phyloP scores from a whole-genome alignment of 2,113 vertebrate species.

The Hyaena hyaena region DNA sequence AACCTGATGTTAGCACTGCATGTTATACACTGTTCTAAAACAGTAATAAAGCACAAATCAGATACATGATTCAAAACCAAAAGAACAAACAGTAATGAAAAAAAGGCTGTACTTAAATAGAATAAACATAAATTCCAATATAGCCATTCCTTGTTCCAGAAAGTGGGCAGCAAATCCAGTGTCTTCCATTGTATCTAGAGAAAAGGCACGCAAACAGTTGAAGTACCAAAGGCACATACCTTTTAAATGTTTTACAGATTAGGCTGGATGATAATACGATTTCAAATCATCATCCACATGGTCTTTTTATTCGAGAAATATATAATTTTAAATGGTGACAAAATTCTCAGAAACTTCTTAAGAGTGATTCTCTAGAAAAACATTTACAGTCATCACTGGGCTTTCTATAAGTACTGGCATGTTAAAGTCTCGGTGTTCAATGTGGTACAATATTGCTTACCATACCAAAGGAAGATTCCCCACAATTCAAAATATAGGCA shows the following conservation, averaged over 20 bases:
- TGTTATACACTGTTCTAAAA: neutral
- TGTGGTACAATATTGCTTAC: neutral
- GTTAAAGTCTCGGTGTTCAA: neutral
- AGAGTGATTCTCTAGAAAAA: neutral
- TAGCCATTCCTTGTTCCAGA: constrained; percentile 20
- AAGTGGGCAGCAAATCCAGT: constrained; percentile 64
- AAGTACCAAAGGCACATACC: neutral
- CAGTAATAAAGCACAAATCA: constrained; percentile 27
- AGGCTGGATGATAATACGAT: neutral
- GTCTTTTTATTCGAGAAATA: neutral
- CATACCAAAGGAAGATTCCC: neutral
- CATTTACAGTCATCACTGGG: neutral
- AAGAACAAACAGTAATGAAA: neutral
- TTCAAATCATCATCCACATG: neutral
- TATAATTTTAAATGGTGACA: neutral
- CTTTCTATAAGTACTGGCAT: neutral
- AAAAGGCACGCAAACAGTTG: neutral
- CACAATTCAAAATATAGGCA: neutral
- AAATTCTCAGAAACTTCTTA: neutral
- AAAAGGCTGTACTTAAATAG: neutral
- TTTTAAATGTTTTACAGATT: constrained; percentile 46
- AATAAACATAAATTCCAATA: constrained; percentile 43
- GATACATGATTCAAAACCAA: constrained; percentile 46
- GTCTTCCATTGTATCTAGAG: constrained; percentile 32
- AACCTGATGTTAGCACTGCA: neutral